Percentiles rank a stretch among this genome's conserved stretches.
These are phyloP conservation scores for Istiophorus platypterus DNA, from an alignment of 2,113 vertebrate species.

Conservation along the genomic window DNA sequence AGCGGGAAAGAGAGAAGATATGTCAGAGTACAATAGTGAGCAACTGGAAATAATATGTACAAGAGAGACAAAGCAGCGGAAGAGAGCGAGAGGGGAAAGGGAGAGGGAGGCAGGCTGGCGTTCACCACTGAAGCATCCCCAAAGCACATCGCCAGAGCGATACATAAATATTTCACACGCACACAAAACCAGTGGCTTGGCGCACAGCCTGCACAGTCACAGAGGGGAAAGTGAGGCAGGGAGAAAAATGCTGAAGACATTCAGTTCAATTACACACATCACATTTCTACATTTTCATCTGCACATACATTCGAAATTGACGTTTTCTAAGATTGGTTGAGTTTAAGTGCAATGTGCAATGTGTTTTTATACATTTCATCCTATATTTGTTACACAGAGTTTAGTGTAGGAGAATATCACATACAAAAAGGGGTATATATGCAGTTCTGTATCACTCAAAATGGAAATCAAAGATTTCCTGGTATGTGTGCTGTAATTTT, in stretches of 20 bases:
- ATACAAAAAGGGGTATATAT: not conserved
- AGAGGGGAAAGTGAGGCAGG: constrained; percentile 45
- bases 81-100: constrained; percentile 26
- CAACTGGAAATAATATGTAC: constrained; percentile 11
- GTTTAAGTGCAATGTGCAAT: not conserved
- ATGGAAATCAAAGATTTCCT: constrained; percentile 48
- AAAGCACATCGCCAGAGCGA: constrained; percentile 68
- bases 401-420: not conserved
- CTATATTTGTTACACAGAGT: not conserved
- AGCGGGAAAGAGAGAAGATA: not conserved
- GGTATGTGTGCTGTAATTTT: constrained; percentile 54
- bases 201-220: constrained; percentile 53
- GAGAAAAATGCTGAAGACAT: constrained; percentile 46
- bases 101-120: constrained; percentile 51
- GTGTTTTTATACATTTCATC: constrained; percentile 15
- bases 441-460: constrained; percentile 28
- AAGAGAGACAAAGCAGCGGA: constrained; percentile 37
- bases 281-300: constrained; percentile 42
- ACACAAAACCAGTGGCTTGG: constrained; percentile 62
- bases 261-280: constrained; percentile 52
- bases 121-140: constrained; percentile 72
- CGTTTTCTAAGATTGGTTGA: not conserved
- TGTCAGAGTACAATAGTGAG: constrained; percentile 8
- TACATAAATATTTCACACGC: constrained; percentile 78
- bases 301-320: constrained; percentile 6